These are phyloP conservation scores for Dipus sagitta DNA, from an alignment of 2,797 vertebrate genomes.

Conservation along the genomic window DNA sequence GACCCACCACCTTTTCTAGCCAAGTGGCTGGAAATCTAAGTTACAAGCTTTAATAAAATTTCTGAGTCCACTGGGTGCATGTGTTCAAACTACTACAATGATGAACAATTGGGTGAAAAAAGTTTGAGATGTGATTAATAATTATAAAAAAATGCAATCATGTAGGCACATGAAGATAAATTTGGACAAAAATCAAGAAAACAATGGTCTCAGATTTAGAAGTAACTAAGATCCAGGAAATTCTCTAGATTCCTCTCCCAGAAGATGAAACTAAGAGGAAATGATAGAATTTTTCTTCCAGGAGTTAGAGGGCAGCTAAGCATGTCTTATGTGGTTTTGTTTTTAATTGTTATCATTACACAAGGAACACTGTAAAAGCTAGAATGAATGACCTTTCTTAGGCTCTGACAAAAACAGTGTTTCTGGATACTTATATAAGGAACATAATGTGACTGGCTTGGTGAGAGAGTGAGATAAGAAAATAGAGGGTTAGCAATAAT, in stretches of 20 bases:
- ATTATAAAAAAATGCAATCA: constrained; percentile 2
- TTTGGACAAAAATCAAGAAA: constrained; percentile 42
- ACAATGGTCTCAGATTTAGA: background rate
- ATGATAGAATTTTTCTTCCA: constrained; percentile 23
- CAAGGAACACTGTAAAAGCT: constrained; percentile 16
- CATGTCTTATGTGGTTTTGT: background rate
- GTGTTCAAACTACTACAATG: too few species aligned
- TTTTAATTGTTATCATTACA: constrained; percentile 59
- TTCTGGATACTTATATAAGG: constrained; percentile 30
- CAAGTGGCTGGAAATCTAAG: too few species aligned
- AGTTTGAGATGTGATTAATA: background rate
- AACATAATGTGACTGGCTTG: background rate
- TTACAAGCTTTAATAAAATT: too few species aligned
- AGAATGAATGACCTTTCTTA: constrained; percentile 41
- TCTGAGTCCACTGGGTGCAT: too few species aligned
- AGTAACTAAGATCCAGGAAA: background rate
- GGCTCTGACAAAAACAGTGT: constrained; percentile 51
- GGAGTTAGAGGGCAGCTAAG: background rate
- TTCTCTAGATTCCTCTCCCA: background rate
- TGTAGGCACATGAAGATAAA: background rate
- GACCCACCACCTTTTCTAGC: too few species aligned
- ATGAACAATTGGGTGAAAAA: background rate
- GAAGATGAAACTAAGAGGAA: background rate
- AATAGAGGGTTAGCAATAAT: constrained; percentile 11
- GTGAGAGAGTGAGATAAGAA: background rate